Evolutionary conservation across 2,797 vertebrate species (phyloP).

Genomic region (Microctenopoma stevenorrisi): DNA sequence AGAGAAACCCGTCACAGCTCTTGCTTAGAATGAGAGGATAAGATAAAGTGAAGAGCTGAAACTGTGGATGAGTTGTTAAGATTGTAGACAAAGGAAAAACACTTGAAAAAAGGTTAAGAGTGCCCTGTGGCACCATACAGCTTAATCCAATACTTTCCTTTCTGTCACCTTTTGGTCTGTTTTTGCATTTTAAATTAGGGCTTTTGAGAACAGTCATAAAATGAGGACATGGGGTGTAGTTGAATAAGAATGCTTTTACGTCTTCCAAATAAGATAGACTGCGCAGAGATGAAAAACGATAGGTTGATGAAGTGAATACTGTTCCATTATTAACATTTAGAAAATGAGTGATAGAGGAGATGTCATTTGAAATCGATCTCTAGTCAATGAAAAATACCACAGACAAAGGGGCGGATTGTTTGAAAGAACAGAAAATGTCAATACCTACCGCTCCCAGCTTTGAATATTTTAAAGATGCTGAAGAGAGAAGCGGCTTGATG

Average conservation of each 20-base stretch:
- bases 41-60: conserved; percentile 57
- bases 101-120: conserved; percentile 50
- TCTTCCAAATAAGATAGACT: conserved; percentile 21
- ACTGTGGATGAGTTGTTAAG: conserved; percentile 61
- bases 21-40: conserved; percentile 48
- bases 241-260: conserved; percentile 27
- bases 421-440: conserved; percentile 64
- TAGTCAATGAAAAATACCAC: conserved; percentile 52
- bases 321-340: conserved; percentile 54
- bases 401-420: conserved; percentile 42
- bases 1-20: conserved; percentile 62
- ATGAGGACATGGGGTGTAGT: conserved; percentile 19
- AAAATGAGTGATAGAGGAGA: conserved; percentile 42
- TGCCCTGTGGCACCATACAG: conserved; percentile 30
- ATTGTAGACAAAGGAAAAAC: conserved; percentile 55
- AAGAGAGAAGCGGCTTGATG: conserved; percentile 57
- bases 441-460: conserved; percentile 41
- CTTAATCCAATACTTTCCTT: conserved; percentile 54
- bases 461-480: conserved; percentile 50
- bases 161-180: conserved; percentile 48
- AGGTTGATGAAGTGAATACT: conserved; percentile 42
- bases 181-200: conserved; percentile 55
- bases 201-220: conserved; percentile 39
- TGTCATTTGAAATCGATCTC: conserved; percentile 59
- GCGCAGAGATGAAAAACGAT: conserved; percentile 32